phyloP scores from a whole-genome alignment of 1,140 invertebrate genomes.

The Drosophila seguyi region DNA sequence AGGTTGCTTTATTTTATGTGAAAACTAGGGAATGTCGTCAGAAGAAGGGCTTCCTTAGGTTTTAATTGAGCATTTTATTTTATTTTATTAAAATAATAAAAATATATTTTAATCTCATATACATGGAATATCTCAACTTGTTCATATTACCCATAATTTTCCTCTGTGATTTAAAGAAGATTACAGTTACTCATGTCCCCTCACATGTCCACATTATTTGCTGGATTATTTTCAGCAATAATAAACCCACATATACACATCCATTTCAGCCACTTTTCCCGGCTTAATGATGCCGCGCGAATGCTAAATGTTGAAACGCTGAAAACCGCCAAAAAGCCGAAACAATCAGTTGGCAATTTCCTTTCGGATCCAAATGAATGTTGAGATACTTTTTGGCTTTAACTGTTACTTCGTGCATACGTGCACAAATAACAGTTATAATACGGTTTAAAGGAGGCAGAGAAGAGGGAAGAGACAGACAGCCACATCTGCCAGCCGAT shows the following conservation, averaged over 20 bases:
- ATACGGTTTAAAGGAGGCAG: conserved; percentile 57
- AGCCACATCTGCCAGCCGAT: conserved; percentile 38
- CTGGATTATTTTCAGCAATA: not conserved
- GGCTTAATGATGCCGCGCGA: conserved; percentile 56
- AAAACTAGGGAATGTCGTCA: no score
- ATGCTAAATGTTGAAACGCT: conserved; percentile 23
- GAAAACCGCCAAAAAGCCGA: conserved; percentile 58
- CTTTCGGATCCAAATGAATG: conserved; percentile 62
- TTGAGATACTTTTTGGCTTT: conserved; percentile 74
- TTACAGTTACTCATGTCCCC: not conserved
- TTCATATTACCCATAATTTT: not conserved
- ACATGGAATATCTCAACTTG: not conserved
- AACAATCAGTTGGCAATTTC: conserved; percentile 79
- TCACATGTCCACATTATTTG: not conserved
- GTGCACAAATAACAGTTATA: conserved; percentile 77
- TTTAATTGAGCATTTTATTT: not conserved
- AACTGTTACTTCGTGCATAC: conserved; percentile 77
- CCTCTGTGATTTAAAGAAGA: not conserved
- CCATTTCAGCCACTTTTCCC: conserved; percentile 25
- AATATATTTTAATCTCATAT: not conserved
- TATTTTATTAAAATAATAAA: not conserved
- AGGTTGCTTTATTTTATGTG: conserved; percentile 2
- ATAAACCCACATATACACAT: not conserved
- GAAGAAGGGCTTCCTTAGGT: not conserved
- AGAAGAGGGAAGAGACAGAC: not conserved